Base-by-base conservation (phyloP, 1,140 invertebrate species). In the Charaxes varanes region DNA sequence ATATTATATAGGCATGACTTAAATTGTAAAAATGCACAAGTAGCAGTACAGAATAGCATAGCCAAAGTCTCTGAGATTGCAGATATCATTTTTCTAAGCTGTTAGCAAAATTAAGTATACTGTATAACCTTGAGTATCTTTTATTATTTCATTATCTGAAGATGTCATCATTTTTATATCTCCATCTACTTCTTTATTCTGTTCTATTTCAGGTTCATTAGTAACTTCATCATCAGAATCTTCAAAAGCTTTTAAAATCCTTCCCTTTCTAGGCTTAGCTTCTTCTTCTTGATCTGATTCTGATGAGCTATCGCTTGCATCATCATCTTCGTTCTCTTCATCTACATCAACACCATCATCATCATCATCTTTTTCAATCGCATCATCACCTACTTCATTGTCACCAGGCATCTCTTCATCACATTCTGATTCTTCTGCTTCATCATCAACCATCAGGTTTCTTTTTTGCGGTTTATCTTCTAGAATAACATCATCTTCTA, bases 381-480 rank as follows among this genome's bases (percentile, higher is more conserved):
- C 46, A 36, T 64, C 44, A n/a, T 35, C 19, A 7, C 33, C 35
- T 41, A 61, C 44, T 27, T 22, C 33, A 41, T 84, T 64, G 16
- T 80, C 55, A 26, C 65, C 59, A 37, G 67, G 46, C 36, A 55
- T 53, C 41, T 69, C 60, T 3, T 72, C 32, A 34, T 33, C 52
- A 43, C 33, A 45, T 37, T 71, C 83, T 15, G 81, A 82, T 44
- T 82, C 84, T 41, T 85, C 84, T 32, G 85, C 78, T 51, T 85
- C 79, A 46, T 84, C 76, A 41, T 78, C 82, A 52, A 83, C 40
- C 62, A 80, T 63, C 3, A 64, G 54, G 42, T 79, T 79, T 6
- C 54, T 50, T 50, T 72, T 72, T 34, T 46, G 55, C 30, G 73
- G 73, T 42, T 74, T 78, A 47, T 79, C 85, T 34, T 74, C 77